phyloP scores from a whole-genome alignment of 1,140 invertebrate genomes.

The Megalopta genalis region DNA sequence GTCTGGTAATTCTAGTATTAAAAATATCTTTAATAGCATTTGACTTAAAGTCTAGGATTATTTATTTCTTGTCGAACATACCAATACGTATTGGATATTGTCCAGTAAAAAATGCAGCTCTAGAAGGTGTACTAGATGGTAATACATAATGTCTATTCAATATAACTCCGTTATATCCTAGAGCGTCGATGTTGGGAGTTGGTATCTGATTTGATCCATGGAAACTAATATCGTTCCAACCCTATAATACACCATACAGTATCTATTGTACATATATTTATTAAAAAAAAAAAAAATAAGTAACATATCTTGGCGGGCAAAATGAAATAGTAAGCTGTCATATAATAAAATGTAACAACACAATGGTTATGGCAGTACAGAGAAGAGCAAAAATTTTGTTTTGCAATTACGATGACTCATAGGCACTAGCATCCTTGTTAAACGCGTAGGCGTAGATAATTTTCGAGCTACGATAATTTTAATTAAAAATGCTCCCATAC shows the following conservation, averaged over 20 bases:
- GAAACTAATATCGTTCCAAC: constrained; percentile 89
- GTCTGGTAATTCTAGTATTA: too few relatives aligned
- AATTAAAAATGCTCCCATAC: constrained; percentile 67
- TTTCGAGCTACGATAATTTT: constrained; percentile 72
- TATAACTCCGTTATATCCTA: constrained; percentile 85
- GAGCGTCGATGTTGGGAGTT: constrained; percentile 85
- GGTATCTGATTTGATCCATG: constrained; percentile 86
- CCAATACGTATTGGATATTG: constrained; percentile 86
- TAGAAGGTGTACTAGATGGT: constrained; percentile 84
- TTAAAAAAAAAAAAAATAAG: not conserved
- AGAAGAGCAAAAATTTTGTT: constrained; percentile 41
- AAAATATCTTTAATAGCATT: too few relatives aligned
- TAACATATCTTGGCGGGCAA: not conserved
- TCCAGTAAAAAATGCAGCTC: constrained; percentile 85
- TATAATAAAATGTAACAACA: constrained; percentile 34
- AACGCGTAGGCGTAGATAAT: constrained; percentile 70
- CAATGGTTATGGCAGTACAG: constrained; percentile 5
- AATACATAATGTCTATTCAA: constrained; percentile 85
- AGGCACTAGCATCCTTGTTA: constrained; percentile 68
- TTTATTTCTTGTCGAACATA: constrained; percentile 60
- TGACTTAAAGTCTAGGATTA: not conserved
- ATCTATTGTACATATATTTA: too few relatives aligned
- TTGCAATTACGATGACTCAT: constrained; percentile 50
- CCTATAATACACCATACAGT: constrained; percentile 74
- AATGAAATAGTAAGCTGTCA: not conserved